These are phyloP conservation scores for Ciconia boyciana DNA, from an alignment of 2,113 vertebrate species.

Conservation along the genomic window DNA sequence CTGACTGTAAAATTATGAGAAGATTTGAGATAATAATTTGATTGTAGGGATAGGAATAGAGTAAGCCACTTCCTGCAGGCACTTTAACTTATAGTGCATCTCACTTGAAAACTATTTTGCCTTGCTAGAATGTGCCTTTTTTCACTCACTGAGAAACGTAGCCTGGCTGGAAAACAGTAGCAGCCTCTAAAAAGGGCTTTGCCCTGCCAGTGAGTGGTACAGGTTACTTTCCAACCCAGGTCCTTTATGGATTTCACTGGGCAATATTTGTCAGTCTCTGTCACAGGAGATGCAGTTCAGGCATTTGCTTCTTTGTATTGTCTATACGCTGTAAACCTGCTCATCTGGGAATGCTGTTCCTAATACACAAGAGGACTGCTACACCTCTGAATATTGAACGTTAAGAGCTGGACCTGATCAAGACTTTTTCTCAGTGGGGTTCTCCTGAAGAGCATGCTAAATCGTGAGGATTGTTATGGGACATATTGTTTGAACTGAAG, in stretches of 20 bases:
- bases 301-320: neutral
- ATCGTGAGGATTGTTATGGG: neutral
- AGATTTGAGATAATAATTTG: neutral
- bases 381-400: neutral
- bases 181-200: neutral
- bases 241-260: neutral
- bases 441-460: neutral
- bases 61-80: neutral
- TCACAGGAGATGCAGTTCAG: fast-evolving
- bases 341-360: neutral
- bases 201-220: neutral
- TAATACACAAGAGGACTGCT: neutral
- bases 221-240: neutral
- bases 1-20: neutral
- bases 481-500: neutral
- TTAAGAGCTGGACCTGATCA: neutral
- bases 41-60: neutral
- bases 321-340: neutral
- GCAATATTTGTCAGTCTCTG: neutral
- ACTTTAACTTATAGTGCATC: neutral
- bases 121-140: neutral
- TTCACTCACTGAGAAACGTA: neutral
- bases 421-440: neutral
- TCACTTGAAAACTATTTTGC: neutral
- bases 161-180: neutral